phyloP scores from a whole-genome alignment of 53 echinoderm and acorn worm genomes.

The Glandiceps talaboti region DNA sequence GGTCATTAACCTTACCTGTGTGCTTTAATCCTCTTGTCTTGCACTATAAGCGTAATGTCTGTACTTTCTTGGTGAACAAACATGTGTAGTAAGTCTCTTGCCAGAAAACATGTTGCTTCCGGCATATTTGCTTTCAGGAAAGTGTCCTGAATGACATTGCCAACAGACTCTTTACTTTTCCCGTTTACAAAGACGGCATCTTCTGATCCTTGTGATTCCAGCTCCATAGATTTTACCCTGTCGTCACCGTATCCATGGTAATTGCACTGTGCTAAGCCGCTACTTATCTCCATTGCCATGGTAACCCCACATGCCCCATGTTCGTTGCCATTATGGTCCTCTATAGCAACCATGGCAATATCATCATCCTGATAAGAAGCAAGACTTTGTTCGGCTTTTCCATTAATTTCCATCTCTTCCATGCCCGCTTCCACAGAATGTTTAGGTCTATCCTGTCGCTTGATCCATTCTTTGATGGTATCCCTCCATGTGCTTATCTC shows the following conservation, averaged over 20 bases:
- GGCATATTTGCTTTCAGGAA: slow-evolving; percentile 5
- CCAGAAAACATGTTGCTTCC: slow-evolving; percentile 17
- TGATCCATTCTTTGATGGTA: neutral
- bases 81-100: slow-evolving; percentile 21
- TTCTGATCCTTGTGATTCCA: neutral
- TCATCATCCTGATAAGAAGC: neutral
- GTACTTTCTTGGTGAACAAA: slow-evolving; percentile 14
- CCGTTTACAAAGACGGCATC: neutral
- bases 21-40: slow-evolving; percentile 37
- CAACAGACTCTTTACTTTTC: neutral
- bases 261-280: neutral
- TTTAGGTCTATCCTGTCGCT: neutral
- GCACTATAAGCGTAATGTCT: slow-evolving; percentile 37
- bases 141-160: neutral
- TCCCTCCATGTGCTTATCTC: neutral
- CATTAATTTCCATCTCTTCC: neutral
- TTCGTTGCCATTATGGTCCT: neutral
- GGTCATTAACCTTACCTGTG: slow-evolving; percentile 39
- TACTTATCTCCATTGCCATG: neutral
- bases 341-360: neutral
- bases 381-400: neutral
- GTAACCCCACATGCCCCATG: neutral
- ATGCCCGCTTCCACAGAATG: neutral
- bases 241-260: neutral
- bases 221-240: neutral